Conservation (phyloP, 2,888 invertebrate genomes). For the Caenorhabditis sp. region DNA sequence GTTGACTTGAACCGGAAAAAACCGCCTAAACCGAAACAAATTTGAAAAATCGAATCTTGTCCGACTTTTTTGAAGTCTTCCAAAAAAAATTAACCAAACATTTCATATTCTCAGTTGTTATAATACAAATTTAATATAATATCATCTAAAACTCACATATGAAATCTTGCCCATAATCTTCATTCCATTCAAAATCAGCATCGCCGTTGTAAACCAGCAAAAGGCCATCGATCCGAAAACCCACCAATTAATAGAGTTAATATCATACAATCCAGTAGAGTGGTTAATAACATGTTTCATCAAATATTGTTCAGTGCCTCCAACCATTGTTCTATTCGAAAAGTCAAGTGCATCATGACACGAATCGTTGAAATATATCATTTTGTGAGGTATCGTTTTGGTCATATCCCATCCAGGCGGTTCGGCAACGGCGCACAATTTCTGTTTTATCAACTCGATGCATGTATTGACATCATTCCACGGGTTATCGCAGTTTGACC, state of each 20-base stretch:
- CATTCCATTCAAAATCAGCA: slow-evolving; percentile 61
- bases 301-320: slow-evolving; percentile 28
- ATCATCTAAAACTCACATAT: slow-evolving; percentile 1
- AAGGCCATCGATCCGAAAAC: slow-evolving; percentile 21
- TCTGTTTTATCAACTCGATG: slow-evolving; percentile 11
- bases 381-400: not conserved
- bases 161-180: slow-evolving; percentile 46
- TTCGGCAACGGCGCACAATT: not conserved
- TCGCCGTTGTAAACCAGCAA: slow-evolving; percentile 51
- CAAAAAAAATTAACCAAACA: no score
- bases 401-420: slow-evolving; percentile 7
- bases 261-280: slow-evolving; percentile 45
- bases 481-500: slow-evolving; percentile 29
- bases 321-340: slow-evolving; percentile 1
- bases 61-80: no score
- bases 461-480: slow-evolving; percentile 37
- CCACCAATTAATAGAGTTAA: slow-evolving; percentile 55
- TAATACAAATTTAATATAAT: no score
- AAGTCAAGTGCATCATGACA: slow-evolving; percentile 11
- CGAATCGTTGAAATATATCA: slow-evolving; percentile 24
- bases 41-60: not conserved
- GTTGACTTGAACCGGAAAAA: not conserved
- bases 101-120: no score
- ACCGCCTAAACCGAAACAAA: not conserved
- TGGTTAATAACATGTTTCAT: slow-evolving; percentile 43